Evolutionary conservation across 2,888 invertebrate genomes (phyloP).

Genomic region (Tiliacea aurago): DNA sequence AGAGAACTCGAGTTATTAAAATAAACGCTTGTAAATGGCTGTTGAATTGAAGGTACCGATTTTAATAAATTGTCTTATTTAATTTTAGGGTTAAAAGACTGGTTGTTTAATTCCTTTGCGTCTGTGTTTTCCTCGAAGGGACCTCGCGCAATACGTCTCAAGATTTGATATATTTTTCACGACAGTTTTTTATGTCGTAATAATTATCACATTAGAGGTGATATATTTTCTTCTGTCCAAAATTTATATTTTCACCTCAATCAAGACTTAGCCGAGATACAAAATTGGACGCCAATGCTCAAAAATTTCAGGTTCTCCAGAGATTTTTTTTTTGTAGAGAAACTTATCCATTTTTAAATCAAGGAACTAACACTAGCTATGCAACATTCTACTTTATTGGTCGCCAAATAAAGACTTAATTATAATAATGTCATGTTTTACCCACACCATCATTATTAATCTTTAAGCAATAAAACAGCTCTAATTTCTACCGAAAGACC

Average conservation of each 20-base stretch:
- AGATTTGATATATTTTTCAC: background rate
- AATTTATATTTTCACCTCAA: too few relatives aligned
- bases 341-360: too few relatives aligned
- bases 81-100: background rate
- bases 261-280: too few relatives aligned
- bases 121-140: background rate
- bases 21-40: constrained; percentile 28
- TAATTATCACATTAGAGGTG: too few relatives aligned
- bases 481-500: background rate
- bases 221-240: too few relatives aligned
- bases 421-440: background rate
- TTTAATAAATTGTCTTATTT: constrained; percentile 5
- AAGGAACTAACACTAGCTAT: too few relatives aligned
- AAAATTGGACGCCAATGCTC: too few relatives aligned
- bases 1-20: constrained; percentile 39
- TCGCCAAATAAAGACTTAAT: background rate
- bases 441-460: background rate
- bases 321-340: too few relatives aligned
- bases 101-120: background rate
- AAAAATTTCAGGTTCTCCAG: too few relatives aligned
- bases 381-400: too few relatives aligned
- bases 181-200: background rate
- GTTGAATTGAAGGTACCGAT: constrained; percentile 7
- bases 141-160: too few relatives aligned
- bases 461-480: constrained; percentile 1